Percentiles rank a stretch among this genome's conserved stretches.
Conservation (phyloP, 2,888 invertebrate genomes). For the Nomada ruficornis region DNA sequence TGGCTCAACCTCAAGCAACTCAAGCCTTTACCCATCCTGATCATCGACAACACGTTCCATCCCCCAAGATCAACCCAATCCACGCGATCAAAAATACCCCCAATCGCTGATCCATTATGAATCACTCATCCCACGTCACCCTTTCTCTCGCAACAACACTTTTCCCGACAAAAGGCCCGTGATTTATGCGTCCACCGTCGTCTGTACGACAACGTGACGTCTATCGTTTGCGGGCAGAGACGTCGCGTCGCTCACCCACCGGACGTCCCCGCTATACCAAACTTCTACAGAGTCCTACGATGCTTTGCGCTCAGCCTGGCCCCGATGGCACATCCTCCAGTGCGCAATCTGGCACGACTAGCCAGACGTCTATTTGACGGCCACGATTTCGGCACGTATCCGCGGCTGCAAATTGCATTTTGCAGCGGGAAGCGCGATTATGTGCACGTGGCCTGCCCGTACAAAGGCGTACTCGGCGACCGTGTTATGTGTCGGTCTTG, state of each 20-base stretch:
- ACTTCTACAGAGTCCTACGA: not conserved
- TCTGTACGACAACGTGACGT: constrained; percentile 12
- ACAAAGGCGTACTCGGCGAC: constrained; percentile 64
- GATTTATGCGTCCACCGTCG: constrained; percentile 33
- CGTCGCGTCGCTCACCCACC: not conserved
- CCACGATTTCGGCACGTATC: constrained; percentile 63
- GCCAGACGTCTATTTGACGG: constrained; percentile 60
- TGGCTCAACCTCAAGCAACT: no score
- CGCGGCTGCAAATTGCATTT: constrained; percentile 68
- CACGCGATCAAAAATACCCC: not conserved
- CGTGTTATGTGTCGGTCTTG: constrained; percentile 55
- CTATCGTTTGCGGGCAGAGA: constrained; percentile 3
- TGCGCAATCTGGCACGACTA: constrained; percentile 38
- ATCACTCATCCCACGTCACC: constrained; percentile 12
- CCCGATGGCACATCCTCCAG: not conserved
- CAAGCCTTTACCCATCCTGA: not conserved
- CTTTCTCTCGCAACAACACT: constrained; percentile 14
- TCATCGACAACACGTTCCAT: not conserved
- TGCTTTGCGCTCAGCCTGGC: not conserved
- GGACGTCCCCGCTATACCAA: not conserved
- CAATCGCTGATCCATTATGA: not conserved
- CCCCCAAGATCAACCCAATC: not conserved
- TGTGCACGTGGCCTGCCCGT: constrained; percentile 62
- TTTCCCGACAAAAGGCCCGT: constrained; percentile 16
- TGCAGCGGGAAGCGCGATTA: constrained; percentile 60